A percentile compares a stretch with the other conserved stretches of the same genome.
phyloP scores from a whole-genome alignment of 2,888 invertebrate genomes.

The Patella depressa region DNA sequence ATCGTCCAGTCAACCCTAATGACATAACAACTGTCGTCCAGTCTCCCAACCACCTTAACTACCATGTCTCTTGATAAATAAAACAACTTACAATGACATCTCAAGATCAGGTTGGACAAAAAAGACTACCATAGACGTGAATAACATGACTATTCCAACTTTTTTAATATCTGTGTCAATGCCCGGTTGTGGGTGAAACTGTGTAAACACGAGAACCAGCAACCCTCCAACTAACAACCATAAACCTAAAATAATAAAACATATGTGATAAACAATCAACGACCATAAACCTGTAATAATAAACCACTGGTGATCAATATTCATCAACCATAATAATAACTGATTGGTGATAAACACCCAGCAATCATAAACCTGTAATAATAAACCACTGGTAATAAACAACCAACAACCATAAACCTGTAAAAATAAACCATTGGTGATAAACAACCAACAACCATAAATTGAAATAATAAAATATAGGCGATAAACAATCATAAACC shows the following conservation, averaged over 20 bases:
- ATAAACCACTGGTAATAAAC: background rate
- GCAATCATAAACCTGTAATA: background rate
- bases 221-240: conserved; percentile 54
- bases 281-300: too few species aligned
- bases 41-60: too few species aligned
- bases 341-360: background rate
- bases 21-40: too few species aligned
- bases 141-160: conserved; percentile 40
- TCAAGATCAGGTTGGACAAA: conserved; percentile 50
- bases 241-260: conserved; percentile 44
- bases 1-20: too few species aligned
- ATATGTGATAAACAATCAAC: too few species aligned
- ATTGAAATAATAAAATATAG: too few species aligned
- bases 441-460: background rate
- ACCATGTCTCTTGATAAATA: too few species aligned
- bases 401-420: too few species aligned
- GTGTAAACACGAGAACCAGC: conserved; percentile 42
- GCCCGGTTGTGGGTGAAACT: conserved; percentile 24
- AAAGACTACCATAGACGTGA: conserved; percentile 49
- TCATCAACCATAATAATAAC: background rate
- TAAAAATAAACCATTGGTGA: too few species aligned
- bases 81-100: conserved; percentile 45
- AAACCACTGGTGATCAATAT: too few species aligned
- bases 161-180: background rate
- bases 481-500: too few species aligned